Base-by-base conservation (phyloP, 2,113 vertebrate genomes). In the Colistium nudipinnis region DNA sequence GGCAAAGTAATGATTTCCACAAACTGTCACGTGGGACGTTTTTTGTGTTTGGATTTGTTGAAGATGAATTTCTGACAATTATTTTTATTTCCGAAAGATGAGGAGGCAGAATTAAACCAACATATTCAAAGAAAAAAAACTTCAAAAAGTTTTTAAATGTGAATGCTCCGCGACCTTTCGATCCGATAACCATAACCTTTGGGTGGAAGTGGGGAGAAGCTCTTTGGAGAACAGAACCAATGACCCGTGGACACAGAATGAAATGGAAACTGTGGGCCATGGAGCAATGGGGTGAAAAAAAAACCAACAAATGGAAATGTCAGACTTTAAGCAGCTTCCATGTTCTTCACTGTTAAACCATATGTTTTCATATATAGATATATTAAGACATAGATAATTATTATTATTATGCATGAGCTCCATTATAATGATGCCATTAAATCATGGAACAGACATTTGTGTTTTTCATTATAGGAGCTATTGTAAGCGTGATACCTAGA, bases 151-250 rank as follows among this genome's bases (percentile, higher is more conserved):
- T 30, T 65, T 53, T 22, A 72, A 56, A 70, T 66, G 67, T 35
- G 72, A 74, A 69, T 9, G 35, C 62, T 72, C 78, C 54, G 83
- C 73, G 72, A 77, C 79, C 71, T 75, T 86, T 75, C 65, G 2
- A 43, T 76, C 69, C 56, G 73, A 53, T 79, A 70, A 61, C 39
- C 41, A 57, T 28, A 70, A 70, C 48, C 73, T 75, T 53, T 9
- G 49, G 51, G 8, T 41, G 65, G 63, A 63, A 39, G 78, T 67
- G 60, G 68, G 59, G 19, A 80, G 72, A 2, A 36, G 66, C 75
- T 71, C 41, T 53, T 27, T 33, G 47, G 16, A 63, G 70, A 59
- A 41, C 27, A 54, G 62, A 61, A 3, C 69, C 75, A 87, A 85
- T 85, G 87, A 89, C 64, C 81, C 85, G 16, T 66, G 31, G 43